These are phyloP conservation scores for Ischnura elegans DNA, from an alignment of 2,888 invertebrate species.

Conservation along the genomic window DNA sequence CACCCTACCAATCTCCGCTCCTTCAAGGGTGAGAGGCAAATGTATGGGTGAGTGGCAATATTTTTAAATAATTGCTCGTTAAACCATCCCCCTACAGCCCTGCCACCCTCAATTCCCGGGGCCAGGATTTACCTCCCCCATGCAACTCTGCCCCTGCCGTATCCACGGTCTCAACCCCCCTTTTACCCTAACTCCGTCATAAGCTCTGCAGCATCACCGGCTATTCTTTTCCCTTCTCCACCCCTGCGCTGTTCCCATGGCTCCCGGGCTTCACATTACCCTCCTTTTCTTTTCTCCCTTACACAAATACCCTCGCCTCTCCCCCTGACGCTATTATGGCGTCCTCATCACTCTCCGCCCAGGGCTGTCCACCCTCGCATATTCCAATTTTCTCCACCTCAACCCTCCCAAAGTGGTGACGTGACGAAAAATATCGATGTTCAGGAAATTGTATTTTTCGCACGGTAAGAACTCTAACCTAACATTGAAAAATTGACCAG, in stretches of 20 bases:
- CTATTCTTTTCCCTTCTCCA: not conserved
- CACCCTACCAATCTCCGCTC: not conserved
- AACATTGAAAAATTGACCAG: no score
- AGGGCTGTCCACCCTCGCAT: not conserved
- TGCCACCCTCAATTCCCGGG: not conserved
- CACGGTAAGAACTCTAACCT: no score
- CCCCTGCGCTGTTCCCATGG: not conserved
- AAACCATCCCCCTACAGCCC: not conserved
- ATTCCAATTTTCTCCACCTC: not conserved
- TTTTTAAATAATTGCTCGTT: constrained; percentile 22
- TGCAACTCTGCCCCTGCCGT: not conserved
- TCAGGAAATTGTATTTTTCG: not conserved
- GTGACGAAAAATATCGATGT: not conserved
- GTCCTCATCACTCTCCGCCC: not conserved
- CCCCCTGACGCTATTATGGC: not conserved
- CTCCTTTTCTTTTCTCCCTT: not conserved
- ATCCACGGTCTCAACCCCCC: not conserved
- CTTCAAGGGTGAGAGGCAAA: not conserved
- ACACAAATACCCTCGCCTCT: not conserved
- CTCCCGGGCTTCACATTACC: not conserved
- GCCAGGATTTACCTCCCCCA: not conserved
- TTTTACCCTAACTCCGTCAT: not conserved
- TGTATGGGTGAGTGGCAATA: not conserved
- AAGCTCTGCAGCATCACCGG: not conserved
- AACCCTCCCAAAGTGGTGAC: not conserved